These are phyloP conservation scores for Varecia variegata DNA, from an alignment of 2,797 vertebrate genomes.

Conservation along the genomic window DNA sequence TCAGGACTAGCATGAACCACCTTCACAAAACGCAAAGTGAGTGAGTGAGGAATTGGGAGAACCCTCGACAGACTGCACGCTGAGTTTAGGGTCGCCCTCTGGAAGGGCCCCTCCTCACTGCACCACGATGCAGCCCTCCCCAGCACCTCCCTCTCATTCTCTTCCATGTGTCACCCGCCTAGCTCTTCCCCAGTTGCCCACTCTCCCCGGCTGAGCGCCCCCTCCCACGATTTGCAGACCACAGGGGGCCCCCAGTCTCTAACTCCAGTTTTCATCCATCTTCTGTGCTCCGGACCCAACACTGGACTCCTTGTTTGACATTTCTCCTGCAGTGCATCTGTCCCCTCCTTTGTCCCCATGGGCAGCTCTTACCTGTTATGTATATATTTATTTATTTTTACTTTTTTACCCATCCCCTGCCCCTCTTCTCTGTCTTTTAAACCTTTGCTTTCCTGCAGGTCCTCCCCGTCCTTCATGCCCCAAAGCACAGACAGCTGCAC, in stretches of 20 bases:
- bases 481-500: too few relatives aligned
- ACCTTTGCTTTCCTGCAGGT: not conserved
- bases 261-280: not conserved
- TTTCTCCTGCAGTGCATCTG: rapidly evolving
- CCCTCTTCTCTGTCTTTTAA: not conserved
- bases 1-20: not conserved
- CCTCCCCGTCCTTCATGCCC: not conserved
- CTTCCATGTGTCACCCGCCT: rapidly evolving
- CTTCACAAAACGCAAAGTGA: too few relatives aligned
- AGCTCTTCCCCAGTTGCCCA: not conserved
- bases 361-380: too few relatives aligned
- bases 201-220: not conserved
- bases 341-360: rapidly evolving
- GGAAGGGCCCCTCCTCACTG: not conserved
- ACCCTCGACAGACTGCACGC: rapidly evolving
- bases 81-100: too few relatives aligned
- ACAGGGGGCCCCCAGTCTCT: not conserved
- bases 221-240: not conserved
- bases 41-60: not conserved
- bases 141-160: rapidly evolving
- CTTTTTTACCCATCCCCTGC: not conserved
- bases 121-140: rapidly evolving
- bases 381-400: too few relatives aligned
- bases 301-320: rapidly evolving
- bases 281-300: not conserved